Evolutionary conservation across 92 coral and sea anemone genomes (phyloP).

Genomic region (Epizoanthus stellaris): DNA sequence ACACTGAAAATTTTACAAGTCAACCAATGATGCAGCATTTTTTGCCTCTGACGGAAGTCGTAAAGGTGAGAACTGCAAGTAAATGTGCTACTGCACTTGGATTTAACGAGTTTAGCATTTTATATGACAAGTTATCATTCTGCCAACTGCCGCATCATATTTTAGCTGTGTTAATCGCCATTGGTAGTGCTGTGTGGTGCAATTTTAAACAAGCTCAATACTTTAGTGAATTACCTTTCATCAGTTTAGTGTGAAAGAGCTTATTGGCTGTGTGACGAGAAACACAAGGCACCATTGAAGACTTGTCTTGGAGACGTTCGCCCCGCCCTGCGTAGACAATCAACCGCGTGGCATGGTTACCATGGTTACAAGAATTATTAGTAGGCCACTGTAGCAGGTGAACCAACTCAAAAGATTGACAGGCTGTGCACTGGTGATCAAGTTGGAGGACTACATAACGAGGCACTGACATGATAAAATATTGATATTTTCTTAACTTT

Average conservation of each 20-base stretch:
- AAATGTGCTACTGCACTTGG: neutral
- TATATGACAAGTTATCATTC: neutral
- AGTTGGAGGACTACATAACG: too few relatives aligned
- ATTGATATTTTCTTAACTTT: too few relatives aligned
- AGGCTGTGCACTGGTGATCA: too few relatives aligned
- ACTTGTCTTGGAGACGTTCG: constrained; percentile 69
- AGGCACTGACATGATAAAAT: too few relatives aligned
- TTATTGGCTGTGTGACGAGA: constrained; percentile 41
- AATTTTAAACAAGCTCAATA: neutral
- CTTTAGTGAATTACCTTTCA: constrained; percentile 38
- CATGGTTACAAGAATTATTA: neutral
- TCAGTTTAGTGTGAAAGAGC: constrained; percentile 31
- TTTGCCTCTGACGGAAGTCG: neutral
- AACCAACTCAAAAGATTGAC: neutral
- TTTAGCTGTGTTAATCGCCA: neutral
- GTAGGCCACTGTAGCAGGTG: constrained; percentile 27
- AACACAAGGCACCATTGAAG: constrained; percentile 82
- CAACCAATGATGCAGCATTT: neutral
- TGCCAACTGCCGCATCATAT: neutral
- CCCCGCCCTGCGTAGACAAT: constrained; percentile 77
- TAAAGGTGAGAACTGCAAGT: neutral
- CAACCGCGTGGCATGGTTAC: constrained; percentile 37
- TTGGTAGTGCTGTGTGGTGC: neutral
- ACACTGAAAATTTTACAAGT: neutral
- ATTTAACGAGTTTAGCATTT: neutral